A percentile compares a stretch with the other conserved stretches of the same genome.
Evolutionary conservation across 2,888 invertebrate species (phyloP).

Genomic region (Lasioglossum lativentre): DNA sequence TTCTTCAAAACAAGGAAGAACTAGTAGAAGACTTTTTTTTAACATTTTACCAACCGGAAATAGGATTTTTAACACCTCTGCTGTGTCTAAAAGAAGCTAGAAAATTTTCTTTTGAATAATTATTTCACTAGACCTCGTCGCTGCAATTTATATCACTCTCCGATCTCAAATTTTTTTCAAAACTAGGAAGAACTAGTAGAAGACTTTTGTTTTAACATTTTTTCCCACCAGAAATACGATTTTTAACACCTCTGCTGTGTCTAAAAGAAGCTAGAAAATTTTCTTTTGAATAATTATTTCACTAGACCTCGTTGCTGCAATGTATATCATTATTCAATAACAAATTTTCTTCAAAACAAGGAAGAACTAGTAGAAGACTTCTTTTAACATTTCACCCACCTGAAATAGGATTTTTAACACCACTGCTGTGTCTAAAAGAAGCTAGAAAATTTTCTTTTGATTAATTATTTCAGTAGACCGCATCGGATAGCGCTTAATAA

Average conservation of each 20-base stretch:
- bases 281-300: not conserved
- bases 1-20: not conserved
- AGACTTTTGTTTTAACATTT: not conserved
- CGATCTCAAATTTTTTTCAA: not conserved
- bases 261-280: not conserved
- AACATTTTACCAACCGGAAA: too few species aligned
- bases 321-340: too few species aligned
- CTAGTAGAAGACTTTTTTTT: not conserved
- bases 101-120: not conserved
- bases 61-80: not conserved
- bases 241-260: not conserved
- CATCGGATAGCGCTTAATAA: not conserved
- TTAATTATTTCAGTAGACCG: not conserved
- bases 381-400: too few species aligned
- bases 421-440: not conserved
- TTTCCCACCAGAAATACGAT: too few species aligned
- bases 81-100: not conserved
- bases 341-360: not conserved
- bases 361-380: not conserved
- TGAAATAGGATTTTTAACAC: not conserved
- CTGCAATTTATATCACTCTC: not conserved
- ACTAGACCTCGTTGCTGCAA: not conserved
- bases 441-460: not conserved
- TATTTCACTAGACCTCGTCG: not conserved
- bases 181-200: not conserved